phyloP scores from a whole-genome alignment of 1,140 invertebrate species.

The Archegozetes longisetosus region DNA sequence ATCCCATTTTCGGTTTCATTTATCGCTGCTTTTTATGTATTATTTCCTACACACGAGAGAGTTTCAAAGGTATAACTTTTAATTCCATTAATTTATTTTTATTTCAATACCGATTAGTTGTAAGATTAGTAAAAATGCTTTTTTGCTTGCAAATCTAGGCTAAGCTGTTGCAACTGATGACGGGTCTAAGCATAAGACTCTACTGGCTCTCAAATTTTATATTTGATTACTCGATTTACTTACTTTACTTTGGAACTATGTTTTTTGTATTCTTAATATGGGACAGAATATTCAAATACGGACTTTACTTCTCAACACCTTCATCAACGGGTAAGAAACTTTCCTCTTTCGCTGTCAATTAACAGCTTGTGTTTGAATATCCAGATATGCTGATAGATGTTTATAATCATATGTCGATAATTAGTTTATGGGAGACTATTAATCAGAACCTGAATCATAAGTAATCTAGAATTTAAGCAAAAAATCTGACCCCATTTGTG shows the following conservation, averaged over 20 bases:
- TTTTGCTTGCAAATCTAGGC: conserved; percentile 1
- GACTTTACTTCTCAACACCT: conserved; percentile 4
- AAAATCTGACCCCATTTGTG: too few relatives aligned
- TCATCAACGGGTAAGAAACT: conserved; percentile 9
- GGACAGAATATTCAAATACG: conserved; percentile 2
- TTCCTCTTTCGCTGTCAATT: not conserved
- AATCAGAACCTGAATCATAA: too few relatives aligned
- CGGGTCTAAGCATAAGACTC: conserved; percentile 8
- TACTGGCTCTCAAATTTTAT: conserved; percentile 20
- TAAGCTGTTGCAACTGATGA: conserved; percentile 21
- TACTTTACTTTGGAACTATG: conserved; percentile 11
- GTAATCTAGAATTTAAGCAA: too few relatives aligned
- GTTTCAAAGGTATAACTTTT: conserved; percentile 17
- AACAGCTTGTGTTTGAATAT: too few relatives aligned
- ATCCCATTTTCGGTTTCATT: conserved; percentile 20
- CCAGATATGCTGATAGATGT: too few relatives aligned
- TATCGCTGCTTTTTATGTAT: conserved; percentile 18
- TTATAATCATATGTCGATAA: too few relatives aligned
- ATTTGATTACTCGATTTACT: conserved; percentile 17
- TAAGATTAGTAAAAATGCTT: not conserved
- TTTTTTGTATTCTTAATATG: conserved; percentile 19
- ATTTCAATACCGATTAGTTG: not conserved
- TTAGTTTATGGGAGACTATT: too few relatives aligned
- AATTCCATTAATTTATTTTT: conserved; percentile 9
- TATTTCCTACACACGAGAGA: conserved; percentile 21